A percentile compares a stretch with the other conserved stretches of the same genome.
Conservation (phyloP, 2,888 invertebrate species). For the Standfussiana lucernea region DNA sequence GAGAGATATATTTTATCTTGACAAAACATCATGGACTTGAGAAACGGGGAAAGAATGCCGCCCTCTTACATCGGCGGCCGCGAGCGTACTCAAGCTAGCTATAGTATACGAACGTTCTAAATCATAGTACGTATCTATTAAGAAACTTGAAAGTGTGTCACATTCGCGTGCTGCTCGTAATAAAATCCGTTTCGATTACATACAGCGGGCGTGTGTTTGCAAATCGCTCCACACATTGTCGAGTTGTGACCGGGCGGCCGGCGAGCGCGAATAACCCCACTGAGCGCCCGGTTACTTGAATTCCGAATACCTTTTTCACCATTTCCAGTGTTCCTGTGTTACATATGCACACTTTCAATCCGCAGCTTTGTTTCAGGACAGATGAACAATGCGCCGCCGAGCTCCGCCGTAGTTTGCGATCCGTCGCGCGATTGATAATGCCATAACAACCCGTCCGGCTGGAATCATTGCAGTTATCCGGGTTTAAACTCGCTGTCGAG, state of each 20-base stretch:
- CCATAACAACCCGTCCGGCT: constrained; percentile 55
- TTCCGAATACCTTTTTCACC: constrained; percentile 73
- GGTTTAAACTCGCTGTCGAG: constrained; percentile 47
- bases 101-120: constrained; percentile 57
- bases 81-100: constrained; percentile 52
- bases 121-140: constrained; percentile 68
- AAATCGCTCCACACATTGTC: constrained; percentile 62
- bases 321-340: constrained; percentile 67
- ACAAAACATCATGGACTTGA: constrained; percentile 48
- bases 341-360: constrained; percentile 66
- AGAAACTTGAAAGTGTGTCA: constrained; percentile 75
- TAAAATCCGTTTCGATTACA: constrained; percentile 75
- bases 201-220: constrained; percentile 67
- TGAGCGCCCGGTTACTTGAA: constrained; percentile 70
- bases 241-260: constrained; percentile 47
- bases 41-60: constrained; percentile 52
- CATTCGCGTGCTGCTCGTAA: constrained; percentile 69
- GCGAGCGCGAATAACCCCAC: constrained; percentile 62
- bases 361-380: constrained; percentile 54
- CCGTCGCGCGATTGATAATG: constrained; percentile 54
- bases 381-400: constrained; percentile 47
- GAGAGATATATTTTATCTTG: constrained; percentile 51
- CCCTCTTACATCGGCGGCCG: constrained; percentile 47
- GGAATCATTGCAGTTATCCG: constrained; percentile 60
- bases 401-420: constrained; percentile 33